Evolutionary conservation across 2,113 vertebrate genomes (phyloP), one percentile per base, ranked within the genome.

Genomic region (Oreochromis tanganicae): DNA sequence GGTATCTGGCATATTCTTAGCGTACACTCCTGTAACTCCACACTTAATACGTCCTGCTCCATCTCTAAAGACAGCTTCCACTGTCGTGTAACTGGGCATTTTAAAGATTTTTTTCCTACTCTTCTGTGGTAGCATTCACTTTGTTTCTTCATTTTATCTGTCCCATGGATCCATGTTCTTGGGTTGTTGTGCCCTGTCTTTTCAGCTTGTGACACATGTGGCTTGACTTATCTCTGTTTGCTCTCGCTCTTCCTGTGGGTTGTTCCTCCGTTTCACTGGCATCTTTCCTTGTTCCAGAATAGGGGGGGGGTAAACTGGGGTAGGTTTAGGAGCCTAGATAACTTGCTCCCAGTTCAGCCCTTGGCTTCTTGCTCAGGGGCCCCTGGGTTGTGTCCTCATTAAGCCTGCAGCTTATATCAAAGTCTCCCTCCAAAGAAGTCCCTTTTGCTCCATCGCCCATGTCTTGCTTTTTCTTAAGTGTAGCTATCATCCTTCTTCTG

Each of bases 401-500:
- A 78, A 78, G 16, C 43, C 16, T 50, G 46, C 27, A 32, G 24
- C 16, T 29, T 50, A 50, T 50, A 50, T 50, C 71, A 50, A 78
- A 78, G 24, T 78, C 43, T 78, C 27, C 27, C 71, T 78, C 27
- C 16, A 50, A 50, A 32, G 17, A 32, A 50, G 27, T 78, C 16
- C 46, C 1, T 13, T 50, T 50, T 50, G 43, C 71, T 50, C 2
- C 1, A 0, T 50, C 1, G 0, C 43, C 48, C 46, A 32, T 78
- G 9, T 27, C 41, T 73, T 0, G 41, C 8, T 48, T 10, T 73
- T 46, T 0, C 41, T 21, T 7, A 73, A 48, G 21, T 48, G 68
- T 46, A 48, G 68, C 41, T 29, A 9, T 73, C 0, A 1, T 0
- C 0, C 46, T 73, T 13, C 13, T 27, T 43, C 66, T 46, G 38